These are phyloP conservation scores for Platorchestia sp. DNA, from an alignment of 1,140 invertebrate species.

Conservation along the genomic window DNA sequence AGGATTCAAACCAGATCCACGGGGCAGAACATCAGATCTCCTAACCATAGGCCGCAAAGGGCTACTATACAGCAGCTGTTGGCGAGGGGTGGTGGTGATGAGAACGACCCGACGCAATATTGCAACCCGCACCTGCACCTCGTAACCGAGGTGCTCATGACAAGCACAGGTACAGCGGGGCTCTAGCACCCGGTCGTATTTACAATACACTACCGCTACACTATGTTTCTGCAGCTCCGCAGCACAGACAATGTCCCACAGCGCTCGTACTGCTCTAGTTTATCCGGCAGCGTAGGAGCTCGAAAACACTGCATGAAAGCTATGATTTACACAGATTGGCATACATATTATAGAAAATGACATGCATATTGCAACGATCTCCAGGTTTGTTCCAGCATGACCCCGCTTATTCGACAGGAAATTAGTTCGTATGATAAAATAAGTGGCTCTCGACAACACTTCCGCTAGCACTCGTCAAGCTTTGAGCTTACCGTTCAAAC, in stretches of 20 bases:
- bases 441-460: not conserved
- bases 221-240: not conserved
- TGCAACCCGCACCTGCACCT: not conserved
- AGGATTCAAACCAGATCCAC: too few species aligned
- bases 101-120: not conserved
- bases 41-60: too few species aligned
- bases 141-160: not conserved
- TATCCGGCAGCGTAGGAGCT: not conserved
- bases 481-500: too few species aligned
- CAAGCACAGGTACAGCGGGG: not conserved
- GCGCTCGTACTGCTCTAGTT: not conserved
- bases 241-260: not conserved
- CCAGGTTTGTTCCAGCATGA: too few species aligned
- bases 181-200: not conserved
- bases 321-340: not conserved
- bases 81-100: not conserved
- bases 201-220: not conserved
- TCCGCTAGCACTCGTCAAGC: not conserved
- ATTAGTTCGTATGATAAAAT: too few species aligned
- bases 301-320: not conserved
- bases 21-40: too few species aligned
- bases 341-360: not conserved
- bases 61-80: not conserved
- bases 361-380: too few species aligned
- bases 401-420: too few species aligned